Conservation (phyloP, 2,888 invertebrate species). For the Iphiclides podalirius region DNA sequence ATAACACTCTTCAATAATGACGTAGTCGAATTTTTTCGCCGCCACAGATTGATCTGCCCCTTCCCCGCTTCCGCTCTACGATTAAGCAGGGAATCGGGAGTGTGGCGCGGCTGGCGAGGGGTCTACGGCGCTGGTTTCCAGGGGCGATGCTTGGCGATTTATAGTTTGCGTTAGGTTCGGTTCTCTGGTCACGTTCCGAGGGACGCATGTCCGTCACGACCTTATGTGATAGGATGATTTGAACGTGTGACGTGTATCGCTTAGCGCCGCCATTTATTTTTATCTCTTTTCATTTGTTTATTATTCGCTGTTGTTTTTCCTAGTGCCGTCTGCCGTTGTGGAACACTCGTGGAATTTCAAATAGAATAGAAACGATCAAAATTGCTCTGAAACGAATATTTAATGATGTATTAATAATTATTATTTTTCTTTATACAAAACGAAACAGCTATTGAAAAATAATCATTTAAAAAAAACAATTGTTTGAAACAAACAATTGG, state of each 20-base stretch:
- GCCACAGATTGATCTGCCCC: conserved; percentile 30
- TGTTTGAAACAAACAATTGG: too few species aligned
- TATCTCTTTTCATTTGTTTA: conserved; percentile 27
- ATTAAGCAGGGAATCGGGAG: neutral
- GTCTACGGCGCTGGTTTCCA: conserved; percentile 39
- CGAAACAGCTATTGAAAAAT: too few species aligned
- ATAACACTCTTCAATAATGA: conserved; percentile 75
- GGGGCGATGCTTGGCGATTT: conserved; percentile 54
- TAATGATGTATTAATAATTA: too few species aligned
- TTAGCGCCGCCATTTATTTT: conserved; percentile 28
- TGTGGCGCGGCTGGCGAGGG: conserved; percentile 19
- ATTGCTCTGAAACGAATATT: neutral
- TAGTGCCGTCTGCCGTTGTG: conserved; percentile 1
- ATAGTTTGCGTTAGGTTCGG: conserved; percentile 60
- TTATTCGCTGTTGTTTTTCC: conserved; percentile 18
- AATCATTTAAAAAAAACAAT: too few species aligned
- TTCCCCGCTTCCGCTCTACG: neutral
- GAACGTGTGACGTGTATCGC: conserved; percentile 58
- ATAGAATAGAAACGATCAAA: neutral
- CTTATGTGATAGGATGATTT: conserved; percentile 66
- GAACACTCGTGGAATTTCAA: conserved; percentile 13
- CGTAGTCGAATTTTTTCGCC: conserved; percentile 50
- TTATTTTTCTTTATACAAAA: too few species aligned
- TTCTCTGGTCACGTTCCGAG: conserved; percentile 64
- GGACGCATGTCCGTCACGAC: conserved; percentile 66